These are phyloP conservation scores for Cataglyphis altisquamis DNA, from an alignment of 2,888 invertebrate species.

Conservation along the genomic window DNA sequence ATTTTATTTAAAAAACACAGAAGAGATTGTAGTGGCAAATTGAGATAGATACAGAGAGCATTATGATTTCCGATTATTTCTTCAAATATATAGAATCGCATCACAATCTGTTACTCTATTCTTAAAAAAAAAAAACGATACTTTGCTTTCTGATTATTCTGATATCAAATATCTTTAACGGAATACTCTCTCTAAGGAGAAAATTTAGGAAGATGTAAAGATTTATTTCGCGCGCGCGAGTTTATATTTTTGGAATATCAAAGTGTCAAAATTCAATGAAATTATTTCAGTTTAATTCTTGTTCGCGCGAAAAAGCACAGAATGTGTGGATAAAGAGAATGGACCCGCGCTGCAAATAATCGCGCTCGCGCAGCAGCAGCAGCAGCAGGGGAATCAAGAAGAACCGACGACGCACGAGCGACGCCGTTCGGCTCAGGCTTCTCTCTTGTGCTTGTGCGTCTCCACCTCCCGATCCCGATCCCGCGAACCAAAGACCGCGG, in stretches of 20 bases:
- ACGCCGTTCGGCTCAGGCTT: not conserved
- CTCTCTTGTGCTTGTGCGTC: not conserved
- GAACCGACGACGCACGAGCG: not conserved
- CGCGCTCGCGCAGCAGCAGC: not conserved
- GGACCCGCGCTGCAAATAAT: not conserved
- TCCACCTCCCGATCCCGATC: not conserved
- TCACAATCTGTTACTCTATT: not conserved
- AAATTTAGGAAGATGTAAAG: not conserved
- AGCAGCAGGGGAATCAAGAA: not conserved
- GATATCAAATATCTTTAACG: not conserved
- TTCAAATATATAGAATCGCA: not conserved
- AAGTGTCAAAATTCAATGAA: not conserved
- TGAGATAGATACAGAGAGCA: not conserved
- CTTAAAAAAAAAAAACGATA: not conserved
- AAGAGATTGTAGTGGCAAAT: not conserved
- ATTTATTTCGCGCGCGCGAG: not conserved
- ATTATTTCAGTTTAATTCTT: not conserved
- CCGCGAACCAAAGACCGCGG: slow-evolving; percentile 57
- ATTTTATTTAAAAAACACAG: not conserved
- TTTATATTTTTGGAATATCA: not conserved
- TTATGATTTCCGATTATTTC: not conserved
- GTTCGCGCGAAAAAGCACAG: slow-evolving; percentile 59
- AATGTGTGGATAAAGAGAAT: slow-evolving; percentile 63
- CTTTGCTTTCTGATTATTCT: not conserved
- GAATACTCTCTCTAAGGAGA: not conserved